Conservation (phyloP, 2,888 invertebrate genomes). For the Glaucopsyche alexis region DNA sequence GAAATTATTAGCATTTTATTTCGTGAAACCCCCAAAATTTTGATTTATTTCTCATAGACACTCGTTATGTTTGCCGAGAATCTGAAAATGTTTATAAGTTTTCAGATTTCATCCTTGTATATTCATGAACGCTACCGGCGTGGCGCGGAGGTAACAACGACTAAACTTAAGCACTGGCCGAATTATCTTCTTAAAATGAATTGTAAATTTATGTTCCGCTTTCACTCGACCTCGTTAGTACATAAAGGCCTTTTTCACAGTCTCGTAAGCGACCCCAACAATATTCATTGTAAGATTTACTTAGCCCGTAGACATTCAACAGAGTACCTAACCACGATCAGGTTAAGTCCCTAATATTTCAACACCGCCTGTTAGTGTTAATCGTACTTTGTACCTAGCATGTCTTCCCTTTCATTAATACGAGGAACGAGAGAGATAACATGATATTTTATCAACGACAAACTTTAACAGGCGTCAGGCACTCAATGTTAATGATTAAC, state of each 20-base stretch:
- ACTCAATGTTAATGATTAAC: conserved; percentile 7
- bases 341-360: background rate
- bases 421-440: no score
- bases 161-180: background rate
- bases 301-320: background rate
- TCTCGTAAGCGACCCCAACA: background rate
- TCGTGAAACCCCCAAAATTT: background rate
- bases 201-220: background rate
- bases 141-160: background rate
- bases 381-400: no score
- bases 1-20: background rate
- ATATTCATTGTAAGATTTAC: conserved; percentile 4
- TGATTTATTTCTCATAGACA: background rate
- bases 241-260: background rate
- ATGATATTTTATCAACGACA: no score
- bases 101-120: conserved; percentile 1
- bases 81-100: background rate
- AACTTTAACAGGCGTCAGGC: no score
- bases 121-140: background rate
- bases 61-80: background rate
- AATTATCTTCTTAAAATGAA: conserved; percentile 13
- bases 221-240: conserved; percentile 2
- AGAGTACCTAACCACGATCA: background rate
- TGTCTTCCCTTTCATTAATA: no score
- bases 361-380: no score